Conservation (phyloP, 2,888 invertebrate species). For the Phaedon cochleariae region DNA sequence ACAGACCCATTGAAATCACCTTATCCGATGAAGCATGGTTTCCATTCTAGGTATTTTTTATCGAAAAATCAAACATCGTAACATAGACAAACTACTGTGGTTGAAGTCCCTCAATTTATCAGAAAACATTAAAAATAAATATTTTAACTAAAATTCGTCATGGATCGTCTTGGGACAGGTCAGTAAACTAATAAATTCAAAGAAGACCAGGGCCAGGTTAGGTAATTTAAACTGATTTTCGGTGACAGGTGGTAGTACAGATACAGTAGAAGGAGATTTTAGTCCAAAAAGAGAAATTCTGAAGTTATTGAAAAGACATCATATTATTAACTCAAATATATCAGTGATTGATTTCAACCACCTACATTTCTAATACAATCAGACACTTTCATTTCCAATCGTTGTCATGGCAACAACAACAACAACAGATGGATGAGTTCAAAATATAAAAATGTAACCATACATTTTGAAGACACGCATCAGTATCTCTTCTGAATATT, state of each 20-base stretch:
- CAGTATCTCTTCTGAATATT: too few species aligned
- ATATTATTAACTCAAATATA: too few species aligned
- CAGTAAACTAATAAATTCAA: conserved; percentile 23
- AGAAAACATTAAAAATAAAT: conserved; percentile 1
- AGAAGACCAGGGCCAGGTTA: neutral
- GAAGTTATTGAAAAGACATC: too few species aligned
- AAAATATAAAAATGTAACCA: too few species aligned
- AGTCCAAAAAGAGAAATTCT: too few species aligned
- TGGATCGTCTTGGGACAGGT: conserved; percentile 28
- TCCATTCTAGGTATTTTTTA: neutral
- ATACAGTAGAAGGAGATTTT: neutral
- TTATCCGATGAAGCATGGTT: neutral
- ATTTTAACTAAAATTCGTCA: conserved; percentile 34
- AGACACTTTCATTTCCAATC: too few species aligned
- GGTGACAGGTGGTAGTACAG: neutral
- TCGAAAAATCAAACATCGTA: neutral
- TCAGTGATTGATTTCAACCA: too few species aligned
- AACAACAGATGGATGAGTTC: too few species aligned
- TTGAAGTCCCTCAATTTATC: neutral
- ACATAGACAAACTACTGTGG: conserved; percentile 6
- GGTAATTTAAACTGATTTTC: neutral
- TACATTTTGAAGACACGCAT: too few species aligned
- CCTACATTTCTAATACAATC: too few species aligned
- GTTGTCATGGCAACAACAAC: too few species aligned
- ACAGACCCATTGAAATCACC: conserved; percentile 29